Conservation (phyloP, 2,113 vertebrate species). For the Tragulus kanchil region DNA sequence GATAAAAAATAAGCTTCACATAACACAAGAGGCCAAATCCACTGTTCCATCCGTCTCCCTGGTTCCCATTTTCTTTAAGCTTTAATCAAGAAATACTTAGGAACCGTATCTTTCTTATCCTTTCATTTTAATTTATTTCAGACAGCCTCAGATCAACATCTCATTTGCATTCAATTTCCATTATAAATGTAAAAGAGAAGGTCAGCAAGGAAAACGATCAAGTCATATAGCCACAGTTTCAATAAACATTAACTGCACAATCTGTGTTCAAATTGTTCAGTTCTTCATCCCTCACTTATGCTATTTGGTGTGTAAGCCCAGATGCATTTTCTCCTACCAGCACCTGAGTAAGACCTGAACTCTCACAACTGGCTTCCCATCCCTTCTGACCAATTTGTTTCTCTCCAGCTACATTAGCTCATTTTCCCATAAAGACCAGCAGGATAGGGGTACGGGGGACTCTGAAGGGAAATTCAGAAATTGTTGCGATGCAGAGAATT, state of each 20-base stretch:
- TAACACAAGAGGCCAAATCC: background rate
- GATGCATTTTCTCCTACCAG: background rate
- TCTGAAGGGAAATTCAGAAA: background rate
- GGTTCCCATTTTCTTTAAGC: background rate
- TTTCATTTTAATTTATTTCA: constrained; percentile 2
- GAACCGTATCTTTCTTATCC: background rate
- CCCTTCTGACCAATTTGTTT: background rate
- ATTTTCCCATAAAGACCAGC: background rate
- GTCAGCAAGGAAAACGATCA: background rate
- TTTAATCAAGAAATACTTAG: background rate
- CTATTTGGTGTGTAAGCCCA: background rate
- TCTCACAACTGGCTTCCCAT: background rate
- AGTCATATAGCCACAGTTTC: background rate
- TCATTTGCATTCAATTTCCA: background rate
- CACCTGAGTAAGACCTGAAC: background rate
- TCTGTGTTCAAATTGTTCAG: background rate
- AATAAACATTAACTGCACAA: background rate
- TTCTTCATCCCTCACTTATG: background rate
- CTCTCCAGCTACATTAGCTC: background rate
- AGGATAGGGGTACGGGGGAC: background rate
- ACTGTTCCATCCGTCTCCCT: background rate
- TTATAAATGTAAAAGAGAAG: constrained; percentile 39
- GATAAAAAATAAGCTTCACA: background rate
- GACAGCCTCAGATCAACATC: background rate
- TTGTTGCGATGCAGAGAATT: background rate